Evolutionary conservation across 2,888 invertebrate species (phyloP).

Genomic region (Drosophila mimica): DNA sequence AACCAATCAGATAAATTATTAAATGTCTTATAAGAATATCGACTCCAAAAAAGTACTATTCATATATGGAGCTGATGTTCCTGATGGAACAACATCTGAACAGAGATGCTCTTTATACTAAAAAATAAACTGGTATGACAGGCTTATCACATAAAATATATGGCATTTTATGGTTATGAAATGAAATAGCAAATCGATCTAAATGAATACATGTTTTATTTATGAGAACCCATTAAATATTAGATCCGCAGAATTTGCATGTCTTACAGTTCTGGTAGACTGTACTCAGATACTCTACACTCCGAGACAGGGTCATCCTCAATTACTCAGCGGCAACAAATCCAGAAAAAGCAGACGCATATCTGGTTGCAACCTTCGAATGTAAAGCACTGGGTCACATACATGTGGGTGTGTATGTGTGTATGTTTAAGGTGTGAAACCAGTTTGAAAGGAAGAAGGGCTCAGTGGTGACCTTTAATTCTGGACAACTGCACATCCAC

Average conservation of each 20-base stretch:
- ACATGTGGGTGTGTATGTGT: background rate
- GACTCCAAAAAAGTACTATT: conserved; percentile 21
- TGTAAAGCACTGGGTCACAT: conserved; percentile 35
- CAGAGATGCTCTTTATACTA: conserved; percentile 63
- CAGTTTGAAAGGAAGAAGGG: conserved; percentile 54
- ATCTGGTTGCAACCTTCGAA: conserved; percentile 41
- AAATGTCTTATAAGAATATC: conserved; percentile 14
- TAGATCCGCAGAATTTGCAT: conserved; percentile 54
- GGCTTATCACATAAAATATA: conserved; percentile 47
- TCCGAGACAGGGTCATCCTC: conserved; percentile 4
- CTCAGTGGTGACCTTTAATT: conserved; percentile 43
- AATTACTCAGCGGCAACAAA: conserved; percentile 37
- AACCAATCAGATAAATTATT: conserved; percentile 19
- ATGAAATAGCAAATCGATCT: conserved; percentile 48
- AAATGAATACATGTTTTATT: conserved; percentile 66
- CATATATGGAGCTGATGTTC: conserved; percentile 39
- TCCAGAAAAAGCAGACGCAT: conserved; percentile 14
- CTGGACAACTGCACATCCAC: conserved; percentile 21
- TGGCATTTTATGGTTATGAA: conserved; percentile 58
- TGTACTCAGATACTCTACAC: conserved; percentile 4
- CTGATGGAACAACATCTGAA: conserved; percentile 39
- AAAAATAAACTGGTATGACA: background rate
- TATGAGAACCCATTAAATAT: conserved; percentile 44
- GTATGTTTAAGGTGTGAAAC: conserved; percentile 36
- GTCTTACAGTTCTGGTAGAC: conserved; percentile 32